Base-by-base conservation (phyloP, 2,888 invertebrate species). In the Macroteleia sp. region DNA sequence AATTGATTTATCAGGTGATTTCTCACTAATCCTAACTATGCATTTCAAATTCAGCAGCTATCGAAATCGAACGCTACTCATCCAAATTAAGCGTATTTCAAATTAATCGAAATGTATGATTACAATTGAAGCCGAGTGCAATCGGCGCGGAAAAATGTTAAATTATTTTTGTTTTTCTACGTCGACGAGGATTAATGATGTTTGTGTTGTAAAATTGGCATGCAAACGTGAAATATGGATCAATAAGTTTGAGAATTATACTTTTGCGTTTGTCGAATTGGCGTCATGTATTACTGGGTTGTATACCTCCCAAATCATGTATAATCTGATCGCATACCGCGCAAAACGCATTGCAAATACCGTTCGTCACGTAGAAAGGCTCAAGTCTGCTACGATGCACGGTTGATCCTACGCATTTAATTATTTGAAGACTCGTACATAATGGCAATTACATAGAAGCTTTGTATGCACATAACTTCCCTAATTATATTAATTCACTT, bases 301-400 rank as follows among this genome's bases (percentile, higher is more conserved):
- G 62, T 69, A 41, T 62, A 57, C 56, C 69, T 66, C 70, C 76
- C 70, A 77, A 76, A 77, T 77, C 67, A 75, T 81, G 79, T 80
- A 85, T 88, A 88, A 88, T 88, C 88, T 86, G 88, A 88, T 88
- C 88, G 87, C 88, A 88, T 86, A 80, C 83, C 78, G 70, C 50
- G 81, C 79, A 83, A 81, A 86, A 87, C 88, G 82, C 88, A 82
- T 81, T 73, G 88, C 88, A 88, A 88, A 88, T 86, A 88, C 83
- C 82, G 83, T 81, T 81, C 83, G 86, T 88, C 88, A 88, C 88
- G 88, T 88, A 87, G 80, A 70, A 70, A 64, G 81, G 88, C 87
- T 88, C 87, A 88, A 85, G 85, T 74, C 57, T 66, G 46, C 46
- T 42, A 54, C 50, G 30, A n/a, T 36, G 73, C 42, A 56, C 34